Evolutionary conservation across 1,140 invertebrate species (phyloP), one percentile per base, ranked within the genome.

Genomic region (Sycobia sp.): DNA sequence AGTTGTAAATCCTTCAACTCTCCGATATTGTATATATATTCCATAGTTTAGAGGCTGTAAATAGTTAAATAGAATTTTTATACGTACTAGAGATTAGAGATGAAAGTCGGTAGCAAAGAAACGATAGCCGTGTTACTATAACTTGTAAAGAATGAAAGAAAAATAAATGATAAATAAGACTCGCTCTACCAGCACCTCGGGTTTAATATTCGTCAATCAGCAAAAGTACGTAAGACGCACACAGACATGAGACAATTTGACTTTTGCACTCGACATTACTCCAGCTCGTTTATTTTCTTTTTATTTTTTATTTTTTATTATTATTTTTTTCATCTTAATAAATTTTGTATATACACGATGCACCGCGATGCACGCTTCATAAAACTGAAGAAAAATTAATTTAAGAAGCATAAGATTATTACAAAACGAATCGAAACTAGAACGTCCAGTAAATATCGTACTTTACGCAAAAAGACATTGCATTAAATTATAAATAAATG

Each of bases 41-140:
- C 64, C 46, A 68, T 67, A 68, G 64, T 34, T 67, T 63, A 69
- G 68, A 64, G 13, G 67, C 55, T 74, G 73, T 74, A 75, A 73
- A 75, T 73, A 74, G 56, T 65, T 67, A 36, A 55, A 63, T 50
- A 56, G 46, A 63, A 63, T 57, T 63, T 63, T 63, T 57, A 63
- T 63, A 63, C 61, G 54, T 63, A 63, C 53, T 63, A 56, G 41
- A 46, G 34, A 29, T 32, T 56, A 56, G 39, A 44, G 22, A 44
- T 20, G 4, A 32, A 5, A n/a, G 9, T 9, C 7, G 14, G 25
- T 27, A 41, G 41, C 27, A 55, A 49, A 25, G 32, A 41, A 34
- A 56, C 18, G 43, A 36, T 20, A 46, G 46, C 50, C 61, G 61
- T 62, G 53, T 62, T 49, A 46, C 43, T 51, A 23, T 38, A 51